Base-by-base conservation (phyloP, 2,888 invertebrate species). In the Hoplodrina blanda region DNA sequence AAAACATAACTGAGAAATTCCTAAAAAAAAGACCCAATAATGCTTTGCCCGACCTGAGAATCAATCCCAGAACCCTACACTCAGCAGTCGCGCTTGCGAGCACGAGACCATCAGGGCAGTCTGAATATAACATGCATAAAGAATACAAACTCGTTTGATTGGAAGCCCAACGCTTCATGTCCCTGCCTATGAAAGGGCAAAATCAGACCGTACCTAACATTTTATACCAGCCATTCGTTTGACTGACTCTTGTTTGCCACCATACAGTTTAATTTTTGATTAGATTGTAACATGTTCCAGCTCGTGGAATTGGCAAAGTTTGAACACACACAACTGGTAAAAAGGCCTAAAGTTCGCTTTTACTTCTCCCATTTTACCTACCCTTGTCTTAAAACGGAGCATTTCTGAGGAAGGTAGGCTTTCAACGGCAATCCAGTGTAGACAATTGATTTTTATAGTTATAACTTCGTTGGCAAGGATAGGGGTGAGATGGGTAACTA, bases 161-260 rank as follows among this genome's bases (percentile, higher is more conserved):
- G 50, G 30, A 61, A 30, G 13, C 52, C 53, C n/a, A 65, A 55
- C 46, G 50, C 19, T 44, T 76, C 49, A 50, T 17, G 25, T 52
- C 54, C 54, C 20, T 50, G 20, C 13, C 61, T 77, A 78, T 80
- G 71, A 67, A 76, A 80, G 72, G 73, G 68, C 72, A 67, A 79
- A 85, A 84, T 80, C 78, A 67, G 76, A 63, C 80, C 83, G 79
- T 86, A 37, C 37, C 37, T 37, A 79, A 79, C 81, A 82, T 83
- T 86, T 88, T 84, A 86, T 77, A 79, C 62, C 63, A 25, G 2
- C 68, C 70, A 76, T 82, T 81, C 75, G 66, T 84, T 83, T 75
- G 72, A 80, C 76, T 62, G 78, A 69, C 57, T 69, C 59, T 53
- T 20, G 73, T 30, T 81, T 73, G 68, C 79, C 78, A 67, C 69